Percentiles rank a stretch among this genome's conserved stretches.
phyloP scores from a whole-genome alignment of 2,113 vertebrate species.

The rabbit (Oryctolagus cuniculus) region DNA sequence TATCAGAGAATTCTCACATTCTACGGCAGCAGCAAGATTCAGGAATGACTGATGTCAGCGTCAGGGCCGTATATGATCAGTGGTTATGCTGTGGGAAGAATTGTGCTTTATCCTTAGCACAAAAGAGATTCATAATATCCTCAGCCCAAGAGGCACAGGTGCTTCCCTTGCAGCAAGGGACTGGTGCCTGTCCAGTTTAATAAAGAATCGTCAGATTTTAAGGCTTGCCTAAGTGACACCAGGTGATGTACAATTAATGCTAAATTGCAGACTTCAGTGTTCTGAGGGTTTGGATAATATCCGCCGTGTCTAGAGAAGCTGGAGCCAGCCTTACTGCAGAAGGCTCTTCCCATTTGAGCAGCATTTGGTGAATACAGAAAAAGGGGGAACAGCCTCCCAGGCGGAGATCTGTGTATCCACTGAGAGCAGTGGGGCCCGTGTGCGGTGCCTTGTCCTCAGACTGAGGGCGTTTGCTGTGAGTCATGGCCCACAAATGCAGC shows the following conservation, averaged over 20 bases:
- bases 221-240: neutral
- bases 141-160: neutral
- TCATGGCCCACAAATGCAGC: neutral
- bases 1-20: rapidly evolving
- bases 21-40: neutral
- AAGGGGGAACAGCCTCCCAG: neutral
- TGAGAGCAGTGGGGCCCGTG: neutral
- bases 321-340: neutral
- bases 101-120: neutral
- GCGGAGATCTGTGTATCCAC: neutral
- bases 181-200: neutral
- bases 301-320: neutral
- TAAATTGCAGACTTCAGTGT: neutral
- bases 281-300: neutral
- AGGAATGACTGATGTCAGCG: neutral
- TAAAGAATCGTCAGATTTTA: neutral
- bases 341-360: neutral
- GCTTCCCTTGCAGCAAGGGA: neutral
- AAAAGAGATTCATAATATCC: neutral
- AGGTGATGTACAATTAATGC: neutral
- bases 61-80: neutral
- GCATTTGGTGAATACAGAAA: neutral
- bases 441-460: no score
- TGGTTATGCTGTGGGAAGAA: neutral
- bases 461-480: neutral